A percentile compares a stretch with the other conserved stretches of the same genome.
Conservation (phyloP, 2,113 vertebrate genomes). For the Chaetorhynchus papuensis region DNA sequence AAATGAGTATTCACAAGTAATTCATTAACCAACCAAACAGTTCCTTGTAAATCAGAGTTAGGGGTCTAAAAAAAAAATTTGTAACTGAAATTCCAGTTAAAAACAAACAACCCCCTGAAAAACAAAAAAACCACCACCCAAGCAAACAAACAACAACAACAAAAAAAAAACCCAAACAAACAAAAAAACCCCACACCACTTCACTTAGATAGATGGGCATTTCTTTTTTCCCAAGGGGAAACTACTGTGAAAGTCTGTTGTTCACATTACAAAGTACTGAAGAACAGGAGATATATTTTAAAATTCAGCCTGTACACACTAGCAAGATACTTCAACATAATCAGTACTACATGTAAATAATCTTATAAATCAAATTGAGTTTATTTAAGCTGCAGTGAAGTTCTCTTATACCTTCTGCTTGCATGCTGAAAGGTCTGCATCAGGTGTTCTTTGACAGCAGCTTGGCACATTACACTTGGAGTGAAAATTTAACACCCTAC, state of each 20-base stretch:
- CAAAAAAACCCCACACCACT: neutral
- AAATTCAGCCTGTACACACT: neutral
- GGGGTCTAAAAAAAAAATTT: neutral
- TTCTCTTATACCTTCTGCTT: neutral
- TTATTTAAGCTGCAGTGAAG: neutral
- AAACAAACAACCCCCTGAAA: neutral
- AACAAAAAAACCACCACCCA: neutral
- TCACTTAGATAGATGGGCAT: neutral
- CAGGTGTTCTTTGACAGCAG: slow-evolving; percentile 1
- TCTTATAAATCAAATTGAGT: neutral
- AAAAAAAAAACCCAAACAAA: neutral
- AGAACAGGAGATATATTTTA: neutral
- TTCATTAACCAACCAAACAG: neutral
- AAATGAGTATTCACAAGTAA: neutral
- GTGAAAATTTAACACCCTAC: neutral
- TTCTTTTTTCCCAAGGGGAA: neutral
- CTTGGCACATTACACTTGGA: neutral
- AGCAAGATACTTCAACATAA: neutral
- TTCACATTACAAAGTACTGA: neutral
- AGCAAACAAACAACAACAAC: neutral
- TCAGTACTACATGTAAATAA: neutral
- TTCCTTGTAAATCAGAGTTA: neutral
- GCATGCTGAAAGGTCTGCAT: neutral
- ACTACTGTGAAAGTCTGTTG: neutral
- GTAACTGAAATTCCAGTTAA: neutral